Evolutionary conservation across 1,140 invertebrate genomes (phyloP).

Genomic region (Scaptomyza montana): DNA sequence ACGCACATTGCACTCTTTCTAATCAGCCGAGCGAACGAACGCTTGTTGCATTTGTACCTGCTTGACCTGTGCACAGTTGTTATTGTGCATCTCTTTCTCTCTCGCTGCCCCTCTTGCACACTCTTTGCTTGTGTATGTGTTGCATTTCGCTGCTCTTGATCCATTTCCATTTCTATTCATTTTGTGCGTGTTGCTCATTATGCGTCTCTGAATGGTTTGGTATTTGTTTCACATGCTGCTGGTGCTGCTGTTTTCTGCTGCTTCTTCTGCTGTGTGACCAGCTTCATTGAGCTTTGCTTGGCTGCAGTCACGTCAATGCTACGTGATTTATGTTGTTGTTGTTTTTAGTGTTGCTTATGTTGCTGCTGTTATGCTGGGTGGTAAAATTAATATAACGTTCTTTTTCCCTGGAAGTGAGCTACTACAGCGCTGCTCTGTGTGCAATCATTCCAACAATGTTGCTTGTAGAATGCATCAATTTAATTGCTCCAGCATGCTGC

Average conservation of each 20-base stretch:
- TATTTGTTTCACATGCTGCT: conserved; percentile 40
- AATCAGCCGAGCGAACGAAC: conserved; percentile 64
- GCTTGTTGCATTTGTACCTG: conserved; percentile 82
- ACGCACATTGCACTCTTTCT: conserved; percentile 74
- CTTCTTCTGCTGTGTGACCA: conserved; percentile 22
- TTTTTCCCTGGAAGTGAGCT: conserved; percentile 62
- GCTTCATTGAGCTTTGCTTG: conserved; percentile 75
- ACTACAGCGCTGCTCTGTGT: conserved; percentile 28
- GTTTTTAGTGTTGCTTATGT: conserved; percentile 23
- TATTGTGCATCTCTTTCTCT: conserved; percentile 15
- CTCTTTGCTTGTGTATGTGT: conserved; percentile 31
- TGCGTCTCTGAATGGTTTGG: conserved; percentile 36
- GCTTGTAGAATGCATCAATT: conserved; percentile 28
- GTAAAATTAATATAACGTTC: conserved; percentile 76
- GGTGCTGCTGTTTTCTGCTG: conserved; percentile 7
- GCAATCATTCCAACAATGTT: conserved; percentile 43
- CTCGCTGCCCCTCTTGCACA: conserved; percentile 14
- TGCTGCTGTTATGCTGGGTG: conserved; percentile 45
- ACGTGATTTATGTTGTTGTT: conserved; percentile 52
- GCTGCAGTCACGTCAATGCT: conserved; percentile 73
- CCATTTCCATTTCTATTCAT: conserved; percentile 79
- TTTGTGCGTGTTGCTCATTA: conserved; percentile 79
- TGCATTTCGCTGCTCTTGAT: conserved; percentile 74
- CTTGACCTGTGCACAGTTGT: conserved; percentile 65
- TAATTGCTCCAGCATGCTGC: conserved; percentile 34